Evolutionary conservation across 2,888 invertebrate species (phyloP), one percentile per base, ranked within the genome.

Genomic region (Eutolmus rufibarbis): DNA sequence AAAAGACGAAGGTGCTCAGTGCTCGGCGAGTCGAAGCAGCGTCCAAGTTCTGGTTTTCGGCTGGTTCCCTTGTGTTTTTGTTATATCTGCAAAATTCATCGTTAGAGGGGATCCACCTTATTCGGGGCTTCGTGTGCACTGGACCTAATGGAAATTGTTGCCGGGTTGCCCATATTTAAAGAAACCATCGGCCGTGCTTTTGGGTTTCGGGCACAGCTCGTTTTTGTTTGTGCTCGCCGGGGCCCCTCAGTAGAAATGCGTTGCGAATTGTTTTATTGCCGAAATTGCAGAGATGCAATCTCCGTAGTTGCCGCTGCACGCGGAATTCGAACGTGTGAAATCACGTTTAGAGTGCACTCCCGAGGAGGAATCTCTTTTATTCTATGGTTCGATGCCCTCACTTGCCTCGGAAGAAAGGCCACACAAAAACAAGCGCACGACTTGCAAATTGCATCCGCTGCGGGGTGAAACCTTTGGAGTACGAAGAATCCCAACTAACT

Each of bases 301-400:
- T 87, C 16, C 86, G 86, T 56, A 85, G 87, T 82, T 88, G 88
- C 43, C 57, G 77, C 66, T 85, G 79, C 34, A n/a, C 57, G 51
- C 82, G 34, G 56, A 66, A 37, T 57, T 37, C 51, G 57, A 84
- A 86, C 87, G 76, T 87, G 87, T 76, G 37, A 85, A 56, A 86
- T 74, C 77, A 66, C 86, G 78, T 81, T 51, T 51, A 31, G 31
- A 23, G 34, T 43, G 34, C 23, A 23, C 51, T 51, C 19, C 0
- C 51, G n/a, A 51, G 66, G 57, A 28, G 66, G 66, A 9, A 37
- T 31, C 79, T 87, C 2, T 81, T 28, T 79, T 31, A 66, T 74
- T 87, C 88, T 88, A 88, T 88, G 88, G 88, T 88, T 88, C 88
- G 87, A 84, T 88, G 88, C 79, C 88, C 88, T 84, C 74, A 51